Evolutionary conservation across 2,888 invertebrate genomes (phyloP), one percentile per base, ranked within the genome.

Genomic region (Limnephilus lunatus): DNA sequence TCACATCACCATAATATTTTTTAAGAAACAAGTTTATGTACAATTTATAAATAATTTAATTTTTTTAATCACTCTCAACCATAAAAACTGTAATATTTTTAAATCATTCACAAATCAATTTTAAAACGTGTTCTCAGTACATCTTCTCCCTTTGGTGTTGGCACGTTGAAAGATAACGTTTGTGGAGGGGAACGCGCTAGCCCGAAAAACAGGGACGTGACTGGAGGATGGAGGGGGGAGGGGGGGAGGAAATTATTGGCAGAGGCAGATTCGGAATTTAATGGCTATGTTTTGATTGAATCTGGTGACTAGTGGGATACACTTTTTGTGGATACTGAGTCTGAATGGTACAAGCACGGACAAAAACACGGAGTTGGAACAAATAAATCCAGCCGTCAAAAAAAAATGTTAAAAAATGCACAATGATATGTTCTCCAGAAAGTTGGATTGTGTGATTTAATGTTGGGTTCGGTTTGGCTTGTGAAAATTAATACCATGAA

Each of bases 91-190:
- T 32, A 14, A 14, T 14, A 14, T 14, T 19, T 15, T 53, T 53
- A 15, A 15, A 53, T 14, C 15, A 53, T 53, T 53, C 4, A 4
- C 68, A 5, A 5, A 19, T 7, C 7, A 7, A 4, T 25, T 68
- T 68, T 1, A 68, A 68, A 68, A 68, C 68, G 9, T 9, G 25
- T 68, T 9, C 68, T 68, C 68, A 2, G 7, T 25, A 25, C 25
- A 25, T n/a, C 7, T 68, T 68, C n/a, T 25, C 9, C n/a, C n/a
- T 25, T n/a, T 25, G n/a, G 68, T 68, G 68, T 68, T 32, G 82
- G 82, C 82, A 82, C 82, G 82, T 82, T 31, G 82, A 82, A 82
- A 32, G 82, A 82, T 82, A 82, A 82, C 82, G 32, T 15, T 68
- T 14, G 31, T 32, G 82, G 32, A 31, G 14, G 82, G 82, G 82